These are phyloP conservation scores for Barnardius zonarius DNA, from an alignment of 2,113 vertebrate species.

Conservation along the genomic window DNA sequence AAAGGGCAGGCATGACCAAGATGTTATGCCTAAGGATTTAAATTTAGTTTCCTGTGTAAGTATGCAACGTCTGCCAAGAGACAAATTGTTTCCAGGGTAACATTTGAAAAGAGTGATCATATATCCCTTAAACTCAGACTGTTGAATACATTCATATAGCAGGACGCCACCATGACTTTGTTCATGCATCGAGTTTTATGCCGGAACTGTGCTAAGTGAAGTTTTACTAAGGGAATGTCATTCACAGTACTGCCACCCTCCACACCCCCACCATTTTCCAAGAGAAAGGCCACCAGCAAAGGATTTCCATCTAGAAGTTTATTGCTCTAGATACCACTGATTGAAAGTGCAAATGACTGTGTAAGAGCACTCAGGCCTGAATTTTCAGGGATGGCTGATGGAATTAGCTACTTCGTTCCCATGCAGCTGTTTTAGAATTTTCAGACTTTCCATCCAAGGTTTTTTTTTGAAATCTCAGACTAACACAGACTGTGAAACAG, in stretches of 20 bases:
- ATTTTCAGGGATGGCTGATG: background rate
- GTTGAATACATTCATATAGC: background rate
- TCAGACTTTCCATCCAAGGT: background rate
- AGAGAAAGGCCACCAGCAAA: background rate
- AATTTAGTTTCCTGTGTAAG: conserved; percentile 69
- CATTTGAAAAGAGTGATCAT: conserved; percentile 47
- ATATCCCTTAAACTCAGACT: conserved; percentile 45
- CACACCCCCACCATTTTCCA: background rate
- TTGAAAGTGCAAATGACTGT: background rate
- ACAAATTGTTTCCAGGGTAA: conserved; percentile 73
- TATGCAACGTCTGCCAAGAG: conserved; percentile 59
- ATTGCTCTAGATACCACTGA: background rate
- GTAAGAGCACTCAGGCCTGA: background rate
- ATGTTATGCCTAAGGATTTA: conserved; percentile 74
- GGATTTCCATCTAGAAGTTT: background rate
- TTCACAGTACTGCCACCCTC: background rate
- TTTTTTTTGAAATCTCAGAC: background rate
- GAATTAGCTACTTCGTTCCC: background rate
- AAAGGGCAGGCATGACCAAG: conserved; percentile 69
- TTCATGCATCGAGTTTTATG: background rate
- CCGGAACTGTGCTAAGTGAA: background rate
- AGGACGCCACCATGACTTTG: background rate
- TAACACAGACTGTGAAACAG: background rate
- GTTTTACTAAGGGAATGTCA: background rate
- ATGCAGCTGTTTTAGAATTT: background rate